Percentiles rank a stretch among this genome's conserved stretches.
These are phyloP conservation scores for Seira ritae DNA, from an alignment of 2,888 invertebrate genomes.

Conservation along the genomic window DNA sequence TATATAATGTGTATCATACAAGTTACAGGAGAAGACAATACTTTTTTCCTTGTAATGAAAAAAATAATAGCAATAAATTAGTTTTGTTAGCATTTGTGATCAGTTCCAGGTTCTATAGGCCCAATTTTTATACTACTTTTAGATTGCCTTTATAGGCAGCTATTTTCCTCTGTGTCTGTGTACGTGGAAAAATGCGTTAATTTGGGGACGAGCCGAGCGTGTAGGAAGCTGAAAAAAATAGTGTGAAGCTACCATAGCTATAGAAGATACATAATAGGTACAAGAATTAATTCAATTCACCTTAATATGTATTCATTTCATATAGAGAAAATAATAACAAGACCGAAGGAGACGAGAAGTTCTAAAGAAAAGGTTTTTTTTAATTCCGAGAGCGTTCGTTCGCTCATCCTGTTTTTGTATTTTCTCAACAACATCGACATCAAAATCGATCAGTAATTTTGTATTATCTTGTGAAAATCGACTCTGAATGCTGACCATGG, in stretches of 20 bases:
- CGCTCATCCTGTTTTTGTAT: slow-evolving; percentile 12
- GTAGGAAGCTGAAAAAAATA: no score
- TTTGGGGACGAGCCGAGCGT: neutral
- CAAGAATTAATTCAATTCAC: no score
- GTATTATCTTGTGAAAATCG: slow-evolving; percentile 58
- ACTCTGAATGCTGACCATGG: slow-evolving; percentile 61
- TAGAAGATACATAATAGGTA: no score
- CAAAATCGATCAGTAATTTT: slow-evolving; percentile 53
- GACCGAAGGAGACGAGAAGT: neutral
- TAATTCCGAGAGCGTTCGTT: slow-evolving; percentile 6
- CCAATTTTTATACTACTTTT: no score
- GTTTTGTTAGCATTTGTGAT: slow-evolving; percentile 54
- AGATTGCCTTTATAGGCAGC: no score
- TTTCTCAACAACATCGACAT: no score
- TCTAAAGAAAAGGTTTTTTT: slow-evolving; percentile 2
- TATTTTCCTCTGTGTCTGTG: slow-evolving; percentile 25
- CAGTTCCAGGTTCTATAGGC: slow-evolving; percentile 24
- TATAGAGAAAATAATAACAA: neutral
- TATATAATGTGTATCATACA: no score
- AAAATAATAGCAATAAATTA: neutral
- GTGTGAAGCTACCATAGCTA: no score
- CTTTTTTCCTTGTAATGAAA: neutral
- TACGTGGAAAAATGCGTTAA: slow-evolving; percentile 50
- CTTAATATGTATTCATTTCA: neutral
- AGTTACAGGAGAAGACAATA: no score